phyloP scores from a whole-genome alignment of 2,888 invertebrate species.

The Busseola fusca region DNA sequence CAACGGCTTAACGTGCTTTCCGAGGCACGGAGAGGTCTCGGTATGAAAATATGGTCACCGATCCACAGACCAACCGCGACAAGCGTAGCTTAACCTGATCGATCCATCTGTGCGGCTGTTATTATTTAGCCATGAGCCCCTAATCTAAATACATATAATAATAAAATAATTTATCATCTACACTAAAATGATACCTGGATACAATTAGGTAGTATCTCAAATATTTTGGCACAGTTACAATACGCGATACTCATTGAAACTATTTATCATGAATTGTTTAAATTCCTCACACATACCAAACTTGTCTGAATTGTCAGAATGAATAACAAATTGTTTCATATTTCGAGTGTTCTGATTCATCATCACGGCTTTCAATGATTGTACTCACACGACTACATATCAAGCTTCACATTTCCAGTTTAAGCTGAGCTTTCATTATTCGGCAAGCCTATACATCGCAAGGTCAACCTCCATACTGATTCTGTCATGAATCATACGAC shows the following conservation, averaged over 20 bases:
- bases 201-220: constrained; percentile 5
- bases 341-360: constrained; percentile 51
- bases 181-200: not conserved
- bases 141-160: too few species aligned
- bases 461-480: not conserved
- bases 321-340: constrained; percentile 50
- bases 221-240: constrained; percentile 51
- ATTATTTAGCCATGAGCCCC: too few species aligned
- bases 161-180: not conserved
- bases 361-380: constrained; percentile 6
- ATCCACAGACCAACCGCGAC: too few species aligned
- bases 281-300: constrained; percentile 38
- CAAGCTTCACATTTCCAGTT: not conserved
- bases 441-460: not conserved
- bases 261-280: constrained; percentile 46
- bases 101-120: too few species aligned
- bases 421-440: not conserved
- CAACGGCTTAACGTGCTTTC: too few species aligned
- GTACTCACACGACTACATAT: not conserved
- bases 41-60: too few species aligned
- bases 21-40: too few species aligned
- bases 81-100: too few species aligned
- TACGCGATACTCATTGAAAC: constrained; percentile 26
- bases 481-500: constrained; percentile 33
- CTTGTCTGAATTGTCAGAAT: constrained; percentile 45